These are phyloP conservation scores for Zaprionus nigranus DNA, from an alignment of 1,140 invertebrate genomes.

Conservation along the genomic window DNA sequence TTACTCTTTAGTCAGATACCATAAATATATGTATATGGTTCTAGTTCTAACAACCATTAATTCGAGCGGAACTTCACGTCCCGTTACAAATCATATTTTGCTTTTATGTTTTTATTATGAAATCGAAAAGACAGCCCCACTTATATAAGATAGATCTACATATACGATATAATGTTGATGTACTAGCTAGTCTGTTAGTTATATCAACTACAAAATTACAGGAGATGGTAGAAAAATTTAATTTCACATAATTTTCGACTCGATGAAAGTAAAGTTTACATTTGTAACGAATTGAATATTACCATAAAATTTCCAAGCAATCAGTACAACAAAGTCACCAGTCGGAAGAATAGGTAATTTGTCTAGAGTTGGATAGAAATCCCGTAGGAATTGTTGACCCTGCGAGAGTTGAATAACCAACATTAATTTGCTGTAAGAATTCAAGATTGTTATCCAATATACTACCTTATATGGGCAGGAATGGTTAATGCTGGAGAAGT, in stretches of 20 bases:
- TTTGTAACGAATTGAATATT: slow-evolving; percentile 24
- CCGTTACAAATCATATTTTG: not conserved
- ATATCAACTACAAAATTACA: not conserved
- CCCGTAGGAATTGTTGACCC: slow-evolving; percentile 5
- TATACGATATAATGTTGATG: no score
- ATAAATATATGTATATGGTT: not conserved
- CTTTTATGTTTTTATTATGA: not conserved
- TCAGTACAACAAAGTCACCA: slow-evolving; percentile 26
- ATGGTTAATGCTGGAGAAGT: slow-evolving; percentile 26
- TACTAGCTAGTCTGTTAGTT: not conserved
- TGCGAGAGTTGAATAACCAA: not conserved
- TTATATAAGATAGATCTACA: not conserved
- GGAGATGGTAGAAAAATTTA: not conserved
- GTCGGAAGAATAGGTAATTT: not conserved
- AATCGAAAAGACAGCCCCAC: not conserved
- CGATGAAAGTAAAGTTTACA: slow-evolving; percentile 22
- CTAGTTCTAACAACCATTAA: not conserved
- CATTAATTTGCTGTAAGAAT: not conserved
- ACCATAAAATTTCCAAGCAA: slow-evolving; percentile 17
- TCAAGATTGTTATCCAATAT: not conserved
- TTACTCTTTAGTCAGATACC: not conserved
- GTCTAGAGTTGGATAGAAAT: slow-evolving; percentile 11
- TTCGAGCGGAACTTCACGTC: not conserved
- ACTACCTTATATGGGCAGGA: slow-evolving; percentile 24
- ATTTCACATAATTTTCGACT: not conserved